phyloP scores from a whole-genome alignment of 2,113 vertebrate genomes.

The Oryzias celebensis region DNA sequence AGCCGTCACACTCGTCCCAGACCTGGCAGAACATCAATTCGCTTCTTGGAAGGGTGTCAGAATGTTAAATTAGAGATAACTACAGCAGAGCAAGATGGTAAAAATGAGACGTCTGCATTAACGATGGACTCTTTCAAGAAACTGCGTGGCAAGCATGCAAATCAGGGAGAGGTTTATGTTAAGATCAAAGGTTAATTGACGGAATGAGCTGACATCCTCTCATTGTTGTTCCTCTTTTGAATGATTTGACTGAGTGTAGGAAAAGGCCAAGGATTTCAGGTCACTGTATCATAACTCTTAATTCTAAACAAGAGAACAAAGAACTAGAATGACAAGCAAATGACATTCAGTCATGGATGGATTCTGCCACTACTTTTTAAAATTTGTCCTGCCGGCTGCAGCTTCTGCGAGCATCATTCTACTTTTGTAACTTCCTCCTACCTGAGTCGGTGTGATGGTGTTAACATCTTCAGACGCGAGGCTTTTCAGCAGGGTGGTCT shows the following conservation, averaged over 20 bases:
- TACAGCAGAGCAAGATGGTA: constrained; percentile 8
- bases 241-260: neutral
- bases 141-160: constrained; percentile 6
- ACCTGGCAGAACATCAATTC: constrained; percentile 19
- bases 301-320: neutral
- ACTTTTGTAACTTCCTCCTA: constrained; percentile 25
- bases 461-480: constrained; percentile 85
- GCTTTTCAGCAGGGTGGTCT: constrained; percentile 85
- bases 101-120: neutral
- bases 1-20: constrained; percentile 11
- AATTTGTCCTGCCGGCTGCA: neutral
- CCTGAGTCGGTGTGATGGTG: constrained; percentile 88
- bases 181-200: constrained; percentile 11
- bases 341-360: neutral
- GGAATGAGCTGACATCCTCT: constrained; percentile 4
- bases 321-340: neutral
- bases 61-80: constrained; percentile 33
- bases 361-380: constrained; percentile 4
- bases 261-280: constrained; percentile 5
- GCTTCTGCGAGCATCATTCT: neutral
- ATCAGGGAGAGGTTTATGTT: constrained; percentile 15
- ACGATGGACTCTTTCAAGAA: constrained; percentile 4
- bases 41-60: constrained; percentile 18
- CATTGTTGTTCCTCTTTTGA: neutral
- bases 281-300: neutral